Base-by-base conservation (phyloP, 2,888 invertebrate species). In the Dasysyrphus albostriatus region DNA sequence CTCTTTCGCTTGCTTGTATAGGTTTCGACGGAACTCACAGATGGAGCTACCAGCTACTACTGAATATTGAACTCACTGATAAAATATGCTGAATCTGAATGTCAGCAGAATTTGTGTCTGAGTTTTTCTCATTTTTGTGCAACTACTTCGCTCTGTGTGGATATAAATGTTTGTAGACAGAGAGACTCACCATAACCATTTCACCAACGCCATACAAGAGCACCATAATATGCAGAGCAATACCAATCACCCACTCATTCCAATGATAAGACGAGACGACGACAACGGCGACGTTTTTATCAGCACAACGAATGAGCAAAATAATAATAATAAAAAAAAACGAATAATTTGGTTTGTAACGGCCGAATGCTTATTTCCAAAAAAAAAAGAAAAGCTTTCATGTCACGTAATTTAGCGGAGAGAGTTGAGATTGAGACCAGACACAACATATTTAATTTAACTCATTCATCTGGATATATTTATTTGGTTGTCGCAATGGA, bases 381-480 rank as follows among this genome's bases (percentile, higher is more conserved):
- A 2, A 1, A 42, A 10, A 12, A 56, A 63, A 80, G 56, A 70
- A 83, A 84, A 80, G 82, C 82, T 85, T 58, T 24, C 34, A 37
- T 39, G 72, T 84, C 84, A 84, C 81, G 81, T 81, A 84, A 58
- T 54, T 54, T 29, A n/a, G 39, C n/a, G 9, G 39, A 63, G 24
- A 54, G 24, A 39, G 51, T 24, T 24, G 34, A 47, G 34, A 49
- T 24, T 24, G 34, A 47, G 34, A 49, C 65, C 47, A 69, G 39
- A 39, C 69, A 54, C 16, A 24, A 32, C 32, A 32, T 32, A 24
- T 24, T 24, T 24, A 12, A 65, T 29, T 65, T 7, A 49, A 67
- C 39, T 37, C 51, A 69, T 54, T 54, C 69, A 54, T 69, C 39
- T 37, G 14, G 37, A 51, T 51, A 16, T 34, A 49, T 67, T 32